Conservation (phyloP, 1,140 invertebrate species). For the Orchestia grillus region DNA sequence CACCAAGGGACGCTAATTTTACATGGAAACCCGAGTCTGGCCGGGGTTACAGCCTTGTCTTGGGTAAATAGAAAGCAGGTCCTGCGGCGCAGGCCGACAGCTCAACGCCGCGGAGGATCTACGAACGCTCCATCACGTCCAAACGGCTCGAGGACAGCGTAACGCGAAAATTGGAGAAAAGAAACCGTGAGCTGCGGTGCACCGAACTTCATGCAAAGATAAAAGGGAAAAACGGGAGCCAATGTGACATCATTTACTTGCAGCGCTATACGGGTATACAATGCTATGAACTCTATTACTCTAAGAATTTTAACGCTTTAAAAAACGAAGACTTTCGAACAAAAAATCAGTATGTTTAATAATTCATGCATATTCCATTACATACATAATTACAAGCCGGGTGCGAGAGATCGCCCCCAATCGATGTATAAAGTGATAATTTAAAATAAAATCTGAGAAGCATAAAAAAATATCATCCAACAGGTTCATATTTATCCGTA, state of each 20-base stretch:
- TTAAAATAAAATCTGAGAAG: not conserved
- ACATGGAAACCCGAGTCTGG: conserved; percentile 4
- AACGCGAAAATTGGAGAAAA: not conserved
- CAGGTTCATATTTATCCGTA: not conserved
- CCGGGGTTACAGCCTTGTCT: not conserved
- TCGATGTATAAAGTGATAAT: not conserved
- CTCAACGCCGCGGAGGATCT: not conserved
- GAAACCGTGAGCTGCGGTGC: not conserved
- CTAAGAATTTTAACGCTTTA: not conserved
- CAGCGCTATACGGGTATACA: not conserved
- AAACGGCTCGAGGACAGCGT: not conserved
- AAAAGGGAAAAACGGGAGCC: not conserved
- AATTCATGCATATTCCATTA: too few species aligned
- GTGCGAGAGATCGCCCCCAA: not conserved
- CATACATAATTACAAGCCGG: not conserved
- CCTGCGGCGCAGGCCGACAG: not conserved
- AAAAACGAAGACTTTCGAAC: too few species aligned
- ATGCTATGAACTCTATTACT: not conserved
- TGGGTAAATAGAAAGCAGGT: conserved; percentile 28
- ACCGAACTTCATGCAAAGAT: not conserved
- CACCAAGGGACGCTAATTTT: conserved; percentile 32
- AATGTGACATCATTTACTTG: not conserved
- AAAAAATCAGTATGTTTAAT: not conserved
- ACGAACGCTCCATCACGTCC: not conserved
- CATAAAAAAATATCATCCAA: not conserved